Base-by-base conservation (phyloP, 2,113 vertebrate species). In the Calcarius ornatus region DNA sequence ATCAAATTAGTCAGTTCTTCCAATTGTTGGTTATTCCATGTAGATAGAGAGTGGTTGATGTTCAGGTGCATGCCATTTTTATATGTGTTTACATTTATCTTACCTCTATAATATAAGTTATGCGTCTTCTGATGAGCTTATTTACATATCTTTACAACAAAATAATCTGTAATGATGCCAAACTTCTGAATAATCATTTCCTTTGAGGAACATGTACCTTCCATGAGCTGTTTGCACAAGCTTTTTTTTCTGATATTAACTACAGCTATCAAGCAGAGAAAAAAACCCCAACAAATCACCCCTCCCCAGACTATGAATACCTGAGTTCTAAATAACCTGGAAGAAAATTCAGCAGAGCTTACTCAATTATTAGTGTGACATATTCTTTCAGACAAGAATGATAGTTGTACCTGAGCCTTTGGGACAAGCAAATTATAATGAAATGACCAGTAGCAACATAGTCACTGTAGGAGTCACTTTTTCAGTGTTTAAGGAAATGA, bases 381-480 rank as follows among this genome's bases (percentile, higher is more conserved):
- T 51, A 21, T 22, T 53, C 11, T 33, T 81, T 13, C n/a, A 84
- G n/a, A 50, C 25, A 81, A 57, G 4, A 43, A 69, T 4, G 1
- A 6, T 38, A 43, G 24, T 8, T 5, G 17, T 68, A 28, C 27
- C 27, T 77, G 9, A 73, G 6, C 3, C 8, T 78, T n/a, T 2
- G 0, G 10, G 15, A 81, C 13, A 81, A 65, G 4, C 1, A 73
- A 68, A n/a, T 51, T 19, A 30, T 6, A 23, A 17, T 31, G 17
- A 68, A 76, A 19, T 57, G 12, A 57, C 7, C 6, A 61, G 12
- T 33, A 12, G n/a, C 23, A 76, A 12, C 19, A 20, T 19, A 70
- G 15, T 61, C 10, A 47, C 23, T 5, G 0, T 9, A 25, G 11
- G 27, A 77, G 13, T n/a, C 15, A 42, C 0, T 2, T 11, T n/a